phyloP scores from a whole-genome alignment of 1,140 invertebrate genomes.

The Leptinotarsa texana region DNA sequence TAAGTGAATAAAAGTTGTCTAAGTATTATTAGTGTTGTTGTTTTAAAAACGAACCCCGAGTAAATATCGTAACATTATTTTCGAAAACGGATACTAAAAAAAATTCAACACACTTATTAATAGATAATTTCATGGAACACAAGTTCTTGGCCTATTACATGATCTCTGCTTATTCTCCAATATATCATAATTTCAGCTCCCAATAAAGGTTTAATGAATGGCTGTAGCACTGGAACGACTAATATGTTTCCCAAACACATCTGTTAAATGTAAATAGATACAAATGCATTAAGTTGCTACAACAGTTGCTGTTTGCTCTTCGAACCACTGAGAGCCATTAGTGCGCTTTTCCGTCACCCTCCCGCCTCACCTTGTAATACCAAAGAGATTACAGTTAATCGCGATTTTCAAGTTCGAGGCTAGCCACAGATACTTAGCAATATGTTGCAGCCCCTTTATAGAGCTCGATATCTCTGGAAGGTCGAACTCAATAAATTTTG shows the following conservation, averaged over 20 bases:
- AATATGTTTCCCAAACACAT: constrained; percentile 26
- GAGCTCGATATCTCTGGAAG: constrained; percentile 29
- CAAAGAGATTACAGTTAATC: constrained; percentile 44
- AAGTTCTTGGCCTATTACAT: too few relatives aligned
- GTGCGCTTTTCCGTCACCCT: background rate
- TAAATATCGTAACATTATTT: too few relatives aligned
- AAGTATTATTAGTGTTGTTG: too few relatives aligned
- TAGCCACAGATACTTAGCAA: constrained; percentile 32
- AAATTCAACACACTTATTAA: too few relatives aligned
- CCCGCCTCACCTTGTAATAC: constrained; percentile 12
- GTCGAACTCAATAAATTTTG: background rate
- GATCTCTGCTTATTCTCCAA: too few relatives aligned
- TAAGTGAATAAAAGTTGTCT: too few relatives aligned
- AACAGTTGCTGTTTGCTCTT: constrained; percentile 40
- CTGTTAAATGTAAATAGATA: constrained; percentile 39
- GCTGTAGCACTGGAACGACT: constrained; percentile 1
- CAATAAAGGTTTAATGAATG: background rate
- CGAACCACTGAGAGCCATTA: constrained; percentile 41
- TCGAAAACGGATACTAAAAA: too few relatives aligned
- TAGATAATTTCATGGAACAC: too few relatives aligned
- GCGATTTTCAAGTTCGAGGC: constrained; percentile 35
- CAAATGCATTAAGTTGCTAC: constrained; percentile 40
- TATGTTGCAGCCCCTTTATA: constrained; percentile 31
- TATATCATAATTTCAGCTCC: background rate
- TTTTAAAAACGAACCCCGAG: too few relatives aligned